These are phyloP conservation scores for Nylanderia fulva DNA, from an alignment of 1,140 invertebrate genomes.

Conservation along the genomic window DNA sequence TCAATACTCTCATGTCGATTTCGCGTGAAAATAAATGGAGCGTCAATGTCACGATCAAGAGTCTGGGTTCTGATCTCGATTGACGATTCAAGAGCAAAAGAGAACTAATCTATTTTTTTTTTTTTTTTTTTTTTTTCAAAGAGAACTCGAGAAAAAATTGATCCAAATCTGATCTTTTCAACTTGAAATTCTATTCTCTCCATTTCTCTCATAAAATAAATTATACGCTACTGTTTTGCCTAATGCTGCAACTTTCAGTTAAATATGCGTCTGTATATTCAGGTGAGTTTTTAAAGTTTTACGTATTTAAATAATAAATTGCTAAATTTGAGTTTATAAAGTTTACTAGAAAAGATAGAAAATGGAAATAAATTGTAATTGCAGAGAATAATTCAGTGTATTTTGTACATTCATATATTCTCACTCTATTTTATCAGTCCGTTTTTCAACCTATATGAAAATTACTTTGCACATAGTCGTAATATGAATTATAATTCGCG, in stretches of 20 bases:
- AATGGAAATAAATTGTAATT: too few relatives aligned
- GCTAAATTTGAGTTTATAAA: not conserved
- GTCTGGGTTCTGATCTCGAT: not conserved
- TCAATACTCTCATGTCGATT: not conserved
- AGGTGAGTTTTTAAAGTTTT: not conserved
- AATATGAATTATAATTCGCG: constrained; percentile 23
- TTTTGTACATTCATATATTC: not conserved
- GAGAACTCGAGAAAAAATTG: not conserved
- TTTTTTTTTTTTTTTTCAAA: not conserved
- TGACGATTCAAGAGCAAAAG: not conserved
- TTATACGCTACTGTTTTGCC: not conserved
- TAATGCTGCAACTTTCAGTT: not conserved
- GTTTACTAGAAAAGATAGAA: too few relatives aligned
- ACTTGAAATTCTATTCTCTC: not conserved
- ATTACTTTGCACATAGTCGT: not conserved
- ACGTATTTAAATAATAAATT: not conserved
- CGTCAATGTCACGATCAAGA: not conserved
- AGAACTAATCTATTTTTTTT: not conserved
- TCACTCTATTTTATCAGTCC: not conserved
- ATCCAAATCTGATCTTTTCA: constrained; percentile 5
- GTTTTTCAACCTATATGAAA: not conserved
- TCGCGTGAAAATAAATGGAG: constrained; percentile 26
- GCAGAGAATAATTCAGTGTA: too few relatives aligned
- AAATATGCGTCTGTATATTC: not conserved
- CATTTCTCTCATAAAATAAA: not conserved